Conservation (phyloP, 1,140 invertebrate species). For the Bathynomus jamesi region DNA sequence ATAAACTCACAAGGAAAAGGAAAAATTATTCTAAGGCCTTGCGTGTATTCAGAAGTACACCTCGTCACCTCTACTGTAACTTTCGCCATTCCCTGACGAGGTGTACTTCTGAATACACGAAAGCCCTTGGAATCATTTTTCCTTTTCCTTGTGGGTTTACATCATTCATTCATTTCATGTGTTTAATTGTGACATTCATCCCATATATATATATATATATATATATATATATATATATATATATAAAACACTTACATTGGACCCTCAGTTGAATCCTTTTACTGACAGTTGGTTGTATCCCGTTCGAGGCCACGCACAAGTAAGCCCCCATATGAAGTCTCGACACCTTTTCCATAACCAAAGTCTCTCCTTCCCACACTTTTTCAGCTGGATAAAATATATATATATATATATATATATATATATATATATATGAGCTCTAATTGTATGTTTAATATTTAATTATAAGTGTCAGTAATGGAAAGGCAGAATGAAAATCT, state of each 20-base stretch:
- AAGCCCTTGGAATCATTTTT: no score
- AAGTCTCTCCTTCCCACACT: conserved; percentile 45
- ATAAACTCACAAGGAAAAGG: no score
- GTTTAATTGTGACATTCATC: no score
- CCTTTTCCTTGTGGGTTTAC: no score
- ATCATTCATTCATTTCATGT: no score
- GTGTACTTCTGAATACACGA: no score
- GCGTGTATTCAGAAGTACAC: no score
- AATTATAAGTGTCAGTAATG: neutral
- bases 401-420: conserved; percentile 11
- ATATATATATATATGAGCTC: conserved; percentile 3
- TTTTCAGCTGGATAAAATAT: neutral
- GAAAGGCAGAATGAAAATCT: neutral
- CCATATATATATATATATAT: no score
- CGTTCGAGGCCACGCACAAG: conserved; percentile 67
- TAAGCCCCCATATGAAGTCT: conserved; percentile 58
- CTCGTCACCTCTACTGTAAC: no score
- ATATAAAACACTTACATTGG: conserved; percentile 72
- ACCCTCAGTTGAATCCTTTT: conserved; percentile 65
- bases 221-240: conserved; percentile 56
- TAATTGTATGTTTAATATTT: neutral
- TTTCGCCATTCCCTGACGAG: no score
- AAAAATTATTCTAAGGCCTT: no score
- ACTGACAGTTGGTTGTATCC: conserved; percentile 68
- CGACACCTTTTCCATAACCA: conserved; percentile 51